A percentile compares a stretch with the other conserved stretches of the same genome.
Evolutionary conservation across 2,888 invertebrate genomes (phyloP).

Genomic region (Andrena chrysosceles): DNA sequence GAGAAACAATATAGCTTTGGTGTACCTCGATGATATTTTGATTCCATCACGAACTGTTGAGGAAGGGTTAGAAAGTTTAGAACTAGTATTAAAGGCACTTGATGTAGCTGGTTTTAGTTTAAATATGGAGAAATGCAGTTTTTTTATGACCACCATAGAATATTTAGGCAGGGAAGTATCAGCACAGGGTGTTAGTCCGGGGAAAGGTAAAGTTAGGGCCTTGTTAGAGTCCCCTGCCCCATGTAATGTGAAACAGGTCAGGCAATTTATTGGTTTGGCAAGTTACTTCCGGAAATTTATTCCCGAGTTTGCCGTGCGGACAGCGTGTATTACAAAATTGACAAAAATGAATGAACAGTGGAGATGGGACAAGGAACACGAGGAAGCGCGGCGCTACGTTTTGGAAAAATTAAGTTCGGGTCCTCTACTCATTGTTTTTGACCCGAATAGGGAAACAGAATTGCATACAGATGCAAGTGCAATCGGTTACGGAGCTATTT

Average conservation of each 20-base stretch:
- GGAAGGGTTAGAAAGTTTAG: background rate
- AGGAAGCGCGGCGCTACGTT: background rate
- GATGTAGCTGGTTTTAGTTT: background rate
- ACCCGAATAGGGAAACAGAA: constrained; percentile 3
- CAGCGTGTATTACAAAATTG: background rate
- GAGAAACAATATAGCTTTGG: background rate
- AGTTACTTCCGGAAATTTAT: constrained; percentile 39
- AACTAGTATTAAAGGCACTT: background rate
- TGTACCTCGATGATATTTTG: constrained; percentile 9
- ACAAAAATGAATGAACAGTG: background rate
- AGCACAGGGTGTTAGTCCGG: constrained; percentile 60
- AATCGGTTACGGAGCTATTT: constrained; percentile 22
- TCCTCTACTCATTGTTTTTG: constrained; percentile 16
- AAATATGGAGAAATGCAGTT: constrained; percentile 6
- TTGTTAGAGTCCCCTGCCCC: constrained; percentile 7
- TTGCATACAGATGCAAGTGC: constrained; percentile 8
- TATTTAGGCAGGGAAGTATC: constrained; percentile 75
- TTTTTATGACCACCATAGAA: constrained; percentile 54
- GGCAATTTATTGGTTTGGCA: constrained; percentile 25
- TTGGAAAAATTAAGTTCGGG: background rate
- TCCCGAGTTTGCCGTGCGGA: constrained; percentile 13
- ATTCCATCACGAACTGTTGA: background rate
- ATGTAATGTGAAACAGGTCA: background rate
- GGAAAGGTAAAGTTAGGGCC: constrained; percentile 9
- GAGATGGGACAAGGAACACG: background rate